phyloP scores from a whole-genome alignment of 2,113 vertebrate genomes.

The Sphaerodactylus townsendi region DNA sequence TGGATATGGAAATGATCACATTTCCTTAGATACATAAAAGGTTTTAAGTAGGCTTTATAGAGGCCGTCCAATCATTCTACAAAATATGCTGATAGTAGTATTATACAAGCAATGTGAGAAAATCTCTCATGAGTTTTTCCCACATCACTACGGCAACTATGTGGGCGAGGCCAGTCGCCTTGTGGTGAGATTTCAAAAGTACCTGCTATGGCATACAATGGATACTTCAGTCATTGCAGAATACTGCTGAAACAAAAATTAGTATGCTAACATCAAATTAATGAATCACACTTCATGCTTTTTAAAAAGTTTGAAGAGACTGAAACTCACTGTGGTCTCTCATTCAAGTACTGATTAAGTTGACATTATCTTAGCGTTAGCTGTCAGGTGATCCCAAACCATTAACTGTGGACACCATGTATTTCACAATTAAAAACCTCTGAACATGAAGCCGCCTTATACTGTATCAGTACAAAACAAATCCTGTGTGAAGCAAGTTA shows the following conservation, averaged over 20 bases:
- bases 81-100: neutral
- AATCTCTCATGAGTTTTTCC: neutral
- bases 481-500: too few species aligned
- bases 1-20: neutral
- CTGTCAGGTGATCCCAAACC: neutral
- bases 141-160: too few species aligned
- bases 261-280: neutral
- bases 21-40: neutral
- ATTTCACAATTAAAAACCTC: too few species aligned
- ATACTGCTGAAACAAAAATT: neutral
- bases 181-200: neutral
- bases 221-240: neutral
- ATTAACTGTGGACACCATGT: neutral
- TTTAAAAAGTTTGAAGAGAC: neutral
- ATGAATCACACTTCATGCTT: neutral
- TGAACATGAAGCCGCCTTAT: too few species aligned
- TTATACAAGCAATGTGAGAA: neutral
- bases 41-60: neutral
- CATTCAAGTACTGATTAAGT: neutral
- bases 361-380: too few species aligned
- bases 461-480: too few species aligned
- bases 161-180: too few species aligned
- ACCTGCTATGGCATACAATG: neutral
- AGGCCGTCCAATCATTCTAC: neutral
- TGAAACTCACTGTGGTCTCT: neutral